These are phyloP conservation scores for Pomacea canaliculata DNA, from an alignment of 2,888 invertebrate genomes.

Conservation along the genomic window DNA sequence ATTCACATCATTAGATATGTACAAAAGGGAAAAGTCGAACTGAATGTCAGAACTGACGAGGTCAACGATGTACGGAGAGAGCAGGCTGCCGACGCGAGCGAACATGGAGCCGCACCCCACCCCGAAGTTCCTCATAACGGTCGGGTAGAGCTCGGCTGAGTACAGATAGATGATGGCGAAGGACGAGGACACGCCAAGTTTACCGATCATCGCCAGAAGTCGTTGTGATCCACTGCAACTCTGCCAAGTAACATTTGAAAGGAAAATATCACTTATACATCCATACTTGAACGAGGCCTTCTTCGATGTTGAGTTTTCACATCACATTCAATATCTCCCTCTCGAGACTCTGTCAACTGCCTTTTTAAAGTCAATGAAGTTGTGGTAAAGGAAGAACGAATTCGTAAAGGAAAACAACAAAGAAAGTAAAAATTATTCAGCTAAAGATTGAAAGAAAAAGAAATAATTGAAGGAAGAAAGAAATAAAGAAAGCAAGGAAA, in stretches of 20 bases:
- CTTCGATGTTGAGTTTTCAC: too few relatives aligned
- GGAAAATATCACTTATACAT: background rate
- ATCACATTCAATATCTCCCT: too few relatives aligned
- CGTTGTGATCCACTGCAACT: conserved; percentile 28
- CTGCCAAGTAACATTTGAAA: background rate
- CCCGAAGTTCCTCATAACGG: conserved; percentile 27
- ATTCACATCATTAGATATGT: too few relatives aligned
- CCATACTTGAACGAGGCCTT: too few relatives aligned
- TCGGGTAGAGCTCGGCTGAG: conserved; percentile 31
- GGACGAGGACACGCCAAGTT: conserved; percentile 18
- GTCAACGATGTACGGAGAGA: conserved; percentile 31
- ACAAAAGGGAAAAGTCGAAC: too few relatives aligned
- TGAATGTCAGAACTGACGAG: conserved; percentile 18
- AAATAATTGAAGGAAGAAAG: background rate
- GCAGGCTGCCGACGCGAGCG: conserved; percentile 26
- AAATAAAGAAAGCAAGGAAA: background rate
- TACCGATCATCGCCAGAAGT: conserved; percentile 24
- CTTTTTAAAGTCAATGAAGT: too few relatives aligned
- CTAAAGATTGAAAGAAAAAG: too few relatives aligned
- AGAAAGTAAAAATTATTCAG: too few relatives aligned
- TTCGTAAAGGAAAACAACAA: too few relatives aligned
- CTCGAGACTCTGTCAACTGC: too few relatives aligned
- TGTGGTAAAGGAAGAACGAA: too few relatives aligned
- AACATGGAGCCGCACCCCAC: conserved; percentile 27
- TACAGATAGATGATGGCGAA: conserved; percentile 28